phyloP scores from a whole-genome alignment of 2,888 invertebrate genomes.

The Siphlonurus alternatus region DNA sequence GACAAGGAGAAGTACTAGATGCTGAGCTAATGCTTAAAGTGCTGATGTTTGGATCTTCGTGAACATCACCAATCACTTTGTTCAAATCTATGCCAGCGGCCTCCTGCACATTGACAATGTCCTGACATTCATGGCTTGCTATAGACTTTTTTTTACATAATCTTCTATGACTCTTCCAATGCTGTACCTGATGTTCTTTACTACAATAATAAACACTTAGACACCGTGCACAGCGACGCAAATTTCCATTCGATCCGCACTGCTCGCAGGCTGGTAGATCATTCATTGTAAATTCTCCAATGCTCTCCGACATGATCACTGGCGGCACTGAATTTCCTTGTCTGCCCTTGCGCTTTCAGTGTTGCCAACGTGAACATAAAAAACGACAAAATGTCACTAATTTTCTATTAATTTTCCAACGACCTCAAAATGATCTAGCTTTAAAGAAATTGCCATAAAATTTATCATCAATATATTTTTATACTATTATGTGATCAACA shows the following conservation, averaged over 20 bases:
- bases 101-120: not conserved
- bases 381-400: no score
- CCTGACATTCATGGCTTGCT: no score
- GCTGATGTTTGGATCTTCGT: not conserved
- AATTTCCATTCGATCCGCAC: constrained; percentile 40
- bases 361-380: no score
- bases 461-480: no score
- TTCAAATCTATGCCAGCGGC: no score
- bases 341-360: not conserved
- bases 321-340: no score
- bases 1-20: constrained; percentile 16
- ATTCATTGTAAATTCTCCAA: constrained; percentile 10
- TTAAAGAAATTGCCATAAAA: no score
- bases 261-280: constrained; percentile 21
- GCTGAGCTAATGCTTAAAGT: not conserved
- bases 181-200: constrained; percentile 57
- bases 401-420: no score
- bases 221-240: constrained; percentile 58
- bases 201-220: constrained; percentile 59
- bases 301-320: not conserved
- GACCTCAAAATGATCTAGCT: no score
- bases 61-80: not conserved
- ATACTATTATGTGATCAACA: no score
- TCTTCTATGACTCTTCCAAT: constrained; percentile 60
- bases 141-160: not conserved